Evolutionary conservation across 1,140 invertebrate genomes (phyloP), one percentile per base, ranked within the genome.

Genomic region (Heliothis subflexa): DNA sequence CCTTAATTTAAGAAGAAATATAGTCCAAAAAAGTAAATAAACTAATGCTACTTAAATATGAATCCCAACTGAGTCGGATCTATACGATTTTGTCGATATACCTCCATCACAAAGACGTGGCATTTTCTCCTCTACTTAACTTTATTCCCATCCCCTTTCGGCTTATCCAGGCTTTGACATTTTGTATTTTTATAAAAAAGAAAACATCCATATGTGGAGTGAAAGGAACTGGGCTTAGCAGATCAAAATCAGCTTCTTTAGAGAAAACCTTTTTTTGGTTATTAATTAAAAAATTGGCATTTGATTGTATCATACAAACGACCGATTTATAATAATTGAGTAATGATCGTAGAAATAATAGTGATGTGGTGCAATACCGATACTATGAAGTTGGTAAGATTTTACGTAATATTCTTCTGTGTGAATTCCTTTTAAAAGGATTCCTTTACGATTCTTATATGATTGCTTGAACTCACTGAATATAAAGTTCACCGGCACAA

Each of bases 81-180:
- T n/a, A 28, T 62, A 62, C 61, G 33, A 62, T 16, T 62, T 62
- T 62, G 16, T 45, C 33, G 40, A 62, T 64, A 66, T 45, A 50
- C 47, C 33, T 68, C 5, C 12, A 28, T 68, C 45, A 33, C 40
- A 68, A 40, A 57, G 10, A 25, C 7, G 47, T 18, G 13, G n/a
- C 47, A 52, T 68, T 68, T 68, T 68, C 47, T 68, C 18, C 25
- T 52, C 47, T 68, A 50, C 47, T 68, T 68, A 68, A 50, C 18
- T 50, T 50, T 28, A 28, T 18, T 66, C 40, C 14, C 59, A 5
- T 40, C 59, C 33, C 33, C 62, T 68, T 25, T 40, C 21, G n/a
- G 47, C 64, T 68, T 68, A 52, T 68, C 64, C 16, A 14, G 10
- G 64, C 64, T 68, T 50, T 68, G 21, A 49, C 18, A 52, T 68